Evolutionary conservation across 1,140 invertebrate species (phyloP).

Genomic region (Coelopa frigida): DNA sequence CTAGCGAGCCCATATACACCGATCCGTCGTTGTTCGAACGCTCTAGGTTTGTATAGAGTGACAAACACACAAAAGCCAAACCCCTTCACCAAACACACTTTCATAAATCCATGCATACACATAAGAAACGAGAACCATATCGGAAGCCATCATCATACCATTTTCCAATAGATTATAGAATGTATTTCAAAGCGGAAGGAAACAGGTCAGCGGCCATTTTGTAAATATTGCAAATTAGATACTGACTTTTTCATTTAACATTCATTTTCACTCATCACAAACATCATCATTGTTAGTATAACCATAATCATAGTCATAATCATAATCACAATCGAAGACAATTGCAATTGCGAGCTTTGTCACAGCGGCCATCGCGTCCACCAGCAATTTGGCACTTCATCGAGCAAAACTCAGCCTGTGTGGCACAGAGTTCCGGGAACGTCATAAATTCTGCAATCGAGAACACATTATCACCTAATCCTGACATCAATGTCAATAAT

Average conservation of each 20-base stretch:
- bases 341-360: conserved; percentile 27
- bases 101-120: neutral
- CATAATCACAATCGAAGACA: conserved; percentile 30
- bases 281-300: too few species aligned
- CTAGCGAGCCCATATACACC: conserved; percentile 87
- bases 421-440: conserved; percentile 24
- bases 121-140: neutral
- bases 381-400: conserved; percentile 27
- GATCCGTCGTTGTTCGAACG: conserved; percentile 85
- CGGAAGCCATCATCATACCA: neutral
- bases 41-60: conserved; percentile 48
- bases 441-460: too few species aligned
- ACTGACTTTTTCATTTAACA: too few species aligned
- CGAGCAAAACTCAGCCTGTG: conserved; percentile 22
- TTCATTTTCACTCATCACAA: too few species aligned
- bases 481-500: too few species aligned
- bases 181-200: too few species aligned
- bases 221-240: too few species aligned
- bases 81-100: neutral
- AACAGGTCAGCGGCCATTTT: too few species aligned
- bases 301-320: too few species aligned
- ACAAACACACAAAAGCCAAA: neutral
- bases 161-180: too few species aligned
- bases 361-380: conserved; percentile 30
- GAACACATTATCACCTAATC: too few species aligned